phyloP scores from a whole-genome alignment of 2,113 vertebrate species.

The Aspidoscelis tigris region DNA sequence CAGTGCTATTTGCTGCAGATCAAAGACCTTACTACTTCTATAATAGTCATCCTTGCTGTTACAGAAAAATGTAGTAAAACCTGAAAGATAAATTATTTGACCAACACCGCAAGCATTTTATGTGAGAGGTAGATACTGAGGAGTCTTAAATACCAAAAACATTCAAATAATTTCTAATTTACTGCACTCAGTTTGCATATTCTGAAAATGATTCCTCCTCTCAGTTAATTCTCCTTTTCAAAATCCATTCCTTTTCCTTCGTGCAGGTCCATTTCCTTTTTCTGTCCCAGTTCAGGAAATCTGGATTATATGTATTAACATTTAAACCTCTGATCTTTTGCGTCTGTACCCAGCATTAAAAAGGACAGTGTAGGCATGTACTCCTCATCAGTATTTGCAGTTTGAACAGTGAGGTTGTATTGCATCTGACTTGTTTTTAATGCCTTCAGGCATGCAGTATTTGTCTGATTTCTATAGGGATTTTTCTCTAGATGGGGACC shows the following conservation, averaged over 20 bases:
- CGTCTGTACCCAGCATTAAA: neutral
- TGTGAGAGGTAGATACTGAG: neutral
- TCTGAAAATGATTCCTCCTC: neutral
- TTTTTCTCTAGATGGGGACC: no score
- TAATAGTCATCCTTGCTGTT: no score
- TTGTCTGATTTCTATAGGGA: no score
- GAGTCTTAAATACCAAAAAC: neutral
- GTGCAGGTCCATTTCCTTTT: neutral
- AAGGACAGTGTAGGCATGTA: neutral
- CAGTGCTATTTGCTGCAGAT: no score
- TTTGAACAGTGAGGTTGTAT: no score
- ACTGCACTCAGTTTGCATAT: neutral
- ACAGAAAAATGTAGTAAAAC: neutral
- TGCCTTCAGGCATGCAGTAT: no score
- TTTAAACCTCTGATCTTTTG: neutral
- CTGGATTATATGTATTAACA: neutral
- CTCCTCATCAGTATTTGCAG: no score
- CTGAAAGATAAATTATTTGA: neutral
- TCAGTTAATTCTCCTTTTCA: neutral
- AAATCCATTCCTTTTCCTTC: neutral
- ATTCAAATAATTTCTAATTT: neutral
- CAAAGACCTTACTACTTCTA: no score
- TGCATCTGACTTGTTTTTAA: no score
- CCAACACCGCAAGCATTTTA: neutral
- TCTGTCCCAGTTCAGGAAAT: neutral